Evolutionary conservation across 2,888 invertebrate species (phyloP).

Genomic region (Oxycera nigricornis): DNA sequence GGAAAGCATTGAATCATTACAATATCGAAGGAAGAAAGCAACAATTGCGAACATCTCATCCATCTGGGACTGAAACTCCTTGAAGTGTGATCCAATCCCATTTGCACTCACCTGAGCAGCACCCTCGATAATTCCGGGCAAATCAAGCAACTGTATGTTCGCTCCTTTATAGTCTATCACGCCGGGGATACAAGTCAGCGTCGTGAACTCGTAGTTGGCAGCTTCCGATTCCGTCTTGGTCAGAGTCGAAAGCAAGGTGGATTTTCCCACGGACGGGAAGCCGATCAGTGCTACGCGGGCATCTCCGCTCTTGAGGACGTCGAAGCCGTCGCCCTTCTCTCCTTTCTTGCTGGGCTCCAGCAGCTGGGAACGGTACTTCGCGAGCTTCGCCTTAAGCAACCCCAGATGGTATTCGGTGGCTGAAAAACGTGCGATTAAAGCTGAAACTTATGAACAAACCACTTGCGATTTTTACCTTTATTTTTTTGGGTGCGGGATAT

Average conservation of each 20-base stretch:
- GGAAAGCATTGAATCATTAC: too few relatives aligned
- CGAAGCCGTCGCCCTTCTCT: constrained; percentile 97
- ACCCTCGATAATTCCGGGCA: constrained; percentile 99
- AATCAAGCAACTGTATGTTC: constrained; percentile 96
- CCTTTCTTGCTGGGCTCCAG: constrained; percentile 93
- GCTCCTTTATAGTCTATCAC: constrained; percentile 99
- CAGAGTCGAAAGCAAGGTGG: constrained; percentile 91
- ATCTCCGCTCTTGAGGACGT: constrained; percentile 99
- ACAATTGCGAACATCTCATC: too few relatives aligned
- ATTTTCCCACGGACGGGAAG: constrained; percentile 86
- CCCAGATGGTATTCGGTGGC: constrained; percentile 99
- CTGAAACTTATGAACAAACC: neutral
- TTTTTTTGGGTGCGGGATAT: constrained; percentile 99
- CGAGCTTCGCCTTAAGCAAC: constrained; percentile 93
- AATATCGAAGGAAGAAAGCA: too few relatives aligned
- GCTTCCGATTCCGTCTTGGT: constrained; percentile 97
- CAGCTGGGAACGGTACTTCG: constrained; percentile 92
- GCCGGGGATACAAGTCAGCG: constrained; percentile 98
- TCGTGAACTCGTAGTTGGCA: constrained; percentile 98
- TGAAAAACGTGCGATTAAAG: constrained; percentile 58
- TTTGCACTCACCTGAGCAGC: constrained; percentile 77
- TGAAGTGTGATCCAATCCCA: neutral
- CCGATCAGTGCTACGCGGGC: constrained; percentile 97
- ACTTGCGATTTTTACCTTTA: constrained; percentile 77
- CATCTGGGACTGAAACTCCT: too few relatives aligned